phyloP scores from a whole-genome alignment of 2,113 vertebrate genomes.

The Hemiscyllium ocellatum region DNA sequence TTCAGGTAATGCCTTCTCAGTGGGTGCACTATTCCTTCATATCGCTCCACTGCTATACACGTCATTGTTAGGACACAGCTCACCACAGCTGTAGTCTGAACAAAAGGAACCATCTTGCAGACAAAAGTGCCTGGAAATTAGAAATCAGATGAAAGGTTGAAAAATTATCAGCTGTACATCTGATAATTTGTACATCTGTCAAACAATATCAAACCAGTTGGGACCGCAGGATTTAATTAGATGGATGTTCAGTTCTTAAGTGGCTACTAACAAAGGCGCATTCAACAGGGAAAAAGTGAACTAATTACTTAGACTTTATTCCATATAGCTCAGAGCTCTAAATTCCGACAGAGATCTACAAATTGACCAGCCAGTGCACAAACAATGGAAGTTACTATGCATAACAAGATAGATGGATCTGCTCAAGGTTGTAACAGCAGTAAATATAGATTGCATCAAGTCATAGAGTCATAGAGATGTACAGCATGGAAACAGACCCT shows the following conservation, averaged over 20 bases:
- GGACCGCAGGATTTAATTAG: background rate
- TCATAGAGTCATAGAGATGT: too few relatives aligned
- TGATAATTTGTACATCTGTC: background rate
- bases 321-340: background rate
- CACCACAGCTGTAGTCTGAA: conserved; percentile 70
- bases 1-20: conserved; percentile 64
- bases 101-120: conserved; percentile 71
- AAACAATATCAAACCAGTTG: background rate
- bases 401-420: too few relatives aligned
- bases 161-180: background rate
- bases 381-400: too few relatives aligned
- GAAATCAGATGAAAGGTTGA: background rate
- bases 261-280: background rate
- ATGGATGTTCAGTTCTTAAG: background rate
- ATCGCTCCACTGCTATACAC: conserved; percentile 69
- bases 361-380: background rate
- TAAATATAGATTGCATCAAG: too few relatives aligned
- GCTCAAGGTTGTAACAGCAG: too few relatives aligned
- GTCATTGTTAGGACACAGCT: conserved; percentile 72
- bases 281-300: background rate
- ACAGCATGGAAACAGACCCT: too few relatives aligned
- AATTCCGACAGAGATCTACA: too few relatives aligned
- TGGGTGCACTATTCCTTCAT: conserved; percentile 70
- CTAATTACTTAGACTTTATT: background rate
- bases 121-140: conserved; percentile 58